Conservation (phyloP, 1,140 invertebrate genomes). For the Drosophila pallidifrons region DNA sequence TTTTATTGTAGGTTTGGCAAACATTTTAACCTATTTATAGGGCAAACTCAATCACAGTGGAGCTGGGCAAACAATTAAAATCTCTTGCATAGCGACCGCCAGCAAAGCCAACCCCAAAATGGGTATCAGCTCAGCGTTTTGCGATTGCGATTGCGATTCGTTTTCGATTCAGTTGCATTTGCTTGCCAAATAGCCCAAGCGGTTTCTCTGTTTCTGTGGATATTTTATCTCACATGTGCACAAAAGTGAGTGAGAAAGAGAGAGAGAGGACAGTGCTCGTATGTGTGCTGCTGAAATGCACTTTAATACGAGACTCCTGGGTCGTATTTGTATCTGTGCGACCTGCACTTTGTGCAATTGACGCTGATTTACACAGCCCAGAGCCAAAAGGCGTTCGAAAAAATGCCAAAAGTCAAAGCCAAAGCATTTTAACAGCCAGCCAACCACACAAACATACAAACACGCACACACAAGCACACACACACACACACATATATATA, state of each 20-base stretch:
- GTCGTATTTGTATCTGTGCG: conserved; percentile 57
- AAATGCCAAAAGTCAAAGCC: conserved; percentile 42
- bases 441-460: conserved; percentile 1
- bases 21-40: neutral
- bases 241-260: neutral
- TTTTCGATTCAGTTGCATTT: conserved; percentile 6
- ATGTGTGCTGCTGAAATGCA: conserved; percentile 59
- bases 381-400: conserved; percentile 15
- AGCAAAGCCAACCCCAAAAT: neutral
- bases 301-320: conserved; percentile 65
- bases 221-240: conserved; percentile 1
- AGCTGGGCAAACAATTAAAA: neutral
- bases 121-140: neutral
- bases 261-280: neutral
- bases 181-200: conserved; percentile 11
- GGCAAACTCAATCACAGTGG: neutral
- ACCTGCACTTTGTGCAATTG: conserved; percentile 72
- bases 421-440: conserved; percentile 33
- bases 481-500: neutral
- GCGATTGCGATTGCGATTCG: neutral
- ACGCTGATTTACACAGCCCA: conserved; percentile 71
- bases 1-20: neutral
- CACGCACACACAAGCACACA: neutral
- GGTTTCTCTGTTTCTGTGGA: conserved; percentile 1
- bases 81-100: neutral